A percentile compares a stretch with the other conserved stretches of the same genome.
phyloP scores from a whole-genome alignment of 2,888 invertebrate genomes.

The Drosophila robusta region DNA sequence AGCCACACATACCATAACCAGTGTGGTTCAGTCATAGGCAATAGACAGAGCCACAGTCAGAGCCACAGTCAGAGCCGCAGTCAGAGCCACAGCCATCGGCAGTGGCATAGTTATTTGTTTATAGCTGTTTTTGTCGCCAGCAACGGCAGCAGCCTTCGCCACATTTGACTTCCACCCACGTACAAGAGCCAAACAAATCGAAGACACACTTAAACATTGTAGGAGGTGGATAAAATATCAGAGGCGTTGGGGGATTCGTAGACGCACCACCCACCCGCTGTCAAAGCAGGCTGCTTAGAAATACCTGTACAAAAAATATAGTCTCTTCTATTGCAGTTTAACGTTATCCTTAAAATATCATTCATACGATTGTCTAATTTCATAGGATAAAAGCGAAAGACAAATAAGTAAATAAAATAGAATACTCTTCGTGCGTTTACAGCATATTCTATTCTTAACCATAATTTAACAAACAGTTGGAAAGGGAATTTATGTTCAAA shows the following conservation, averaged over 20 bases:
- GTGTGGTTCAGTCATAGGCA: slow-evolving; percentile 9
- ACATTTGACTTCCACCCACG: slow-evolving; percentile 67
- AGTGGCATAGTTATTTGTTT: slow-evolving; percentile 65
- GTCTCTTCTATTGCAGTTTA: slow-evolving; percentile 10
- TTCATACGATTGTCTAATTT: too few relatives aligned
- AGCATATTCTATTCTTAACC: too few relatives aligned
- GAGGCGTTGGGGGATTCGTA: slow-evolving; percentile 4
- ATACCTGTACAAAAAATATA: slow-evolving; percentile 18
- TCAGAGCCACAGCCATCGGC: slow-evolving; percentile 52
- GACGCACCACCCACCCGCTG: slow-evolving; percentile 45
- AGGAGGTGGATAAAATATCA: slow-evolving; percentile 25
- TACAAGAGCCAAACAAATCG: slow-evolving; percentile 74
- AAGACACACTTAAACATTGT: slow-evolving; percentile 72
- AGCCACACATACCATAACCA: slow-evolving; percentile 6
- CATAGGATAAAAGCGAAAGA: too few relatives aligned
- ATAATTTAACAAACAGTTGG: too few relatives aligned
- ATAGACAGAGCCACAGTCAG: slow-evolving; percentile 1
- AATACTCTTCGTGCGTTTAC: too few relatives aligned
- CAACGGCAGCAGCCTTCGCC: slow-evolving; percentile 43
- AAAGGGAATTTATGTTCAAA: too few relatives aligned
- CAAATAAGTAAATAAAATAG: too few relatives aligned
- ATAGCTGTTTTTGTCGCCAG: slow-evolving; percentile 54
- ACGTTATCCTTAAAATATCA: neutral
- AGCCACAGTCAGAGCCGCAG: slow-evolving; percentile 7
- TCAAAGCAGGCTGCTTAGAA: slow-evolving; percentile 9